Conservation (phyloP, 2,888 invertebrate genomes). For the Pristionchus arcanus region DNA sequence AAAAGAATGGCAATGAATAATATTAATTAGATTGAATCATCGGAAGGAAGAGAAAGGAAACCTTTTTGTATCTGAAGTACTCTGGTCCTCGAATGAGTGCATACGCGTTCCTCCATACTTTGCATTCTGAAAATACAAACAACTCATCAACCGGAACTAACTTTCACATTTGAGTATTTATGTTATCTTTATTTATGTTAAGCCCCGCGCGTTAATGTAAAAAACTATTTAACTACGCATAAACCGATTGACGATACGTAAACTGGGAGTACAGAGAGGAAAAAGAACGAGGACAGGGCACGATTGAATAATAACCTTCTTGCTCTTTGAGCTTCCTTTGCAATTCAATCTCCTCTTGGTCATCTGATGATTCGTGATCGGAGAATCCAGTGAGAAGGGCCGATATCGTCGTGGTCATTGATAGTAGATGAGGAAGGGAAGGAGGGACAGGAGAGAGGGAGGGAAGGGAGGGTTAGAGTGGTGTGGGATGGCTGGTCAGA, state of each 20-base stretch:
- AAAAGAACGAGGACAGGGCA: not conserved
- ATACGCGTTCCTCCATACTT: conserved; percentile 96
- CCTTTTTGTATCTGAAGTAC: conserved; percentile 91
- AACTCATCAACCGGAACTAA: not conserved
- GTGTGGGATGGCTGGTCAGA: not conserved
- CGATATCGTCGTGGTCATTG: conserved; percentile 49
- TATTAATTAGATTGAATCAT: not conserved
- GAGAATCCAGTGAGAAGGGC: conserved; percentile 37
- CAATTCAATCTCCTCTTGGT: conserved; percentile 75
- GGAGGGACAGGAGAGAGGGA: not conserved
- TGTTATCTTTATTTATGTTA: too few species aligned
- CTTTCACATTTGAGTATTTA: not conserved
- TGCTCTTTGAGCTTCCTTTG: conserved; percentile 66
- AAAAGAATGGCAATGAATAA: not conserved
- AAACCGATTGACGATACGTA: not conserved
- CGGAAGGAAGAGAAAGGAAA: not conserved
- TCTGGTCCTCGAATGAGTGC: conserved; percentile 96
- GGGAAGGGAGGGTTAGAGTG: not conserved
- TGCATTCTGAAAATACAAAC: conserved; percentile 85
- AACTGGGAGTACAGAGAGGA: not conserved
- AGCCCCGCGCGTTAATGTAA: not conserved
- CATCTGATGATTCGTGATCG: conserved; percentile 65
- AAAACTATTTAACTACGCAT: not conserved
- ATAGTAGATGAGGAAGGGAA: not conserved
- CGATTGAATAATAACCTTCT: conserved; percentile 58